These are phyloP conservation scores for Aphelocoma coerulescens DNA, from an alignment of 2,113 vertebrate species.

Conservation along the genomic window DNA sequence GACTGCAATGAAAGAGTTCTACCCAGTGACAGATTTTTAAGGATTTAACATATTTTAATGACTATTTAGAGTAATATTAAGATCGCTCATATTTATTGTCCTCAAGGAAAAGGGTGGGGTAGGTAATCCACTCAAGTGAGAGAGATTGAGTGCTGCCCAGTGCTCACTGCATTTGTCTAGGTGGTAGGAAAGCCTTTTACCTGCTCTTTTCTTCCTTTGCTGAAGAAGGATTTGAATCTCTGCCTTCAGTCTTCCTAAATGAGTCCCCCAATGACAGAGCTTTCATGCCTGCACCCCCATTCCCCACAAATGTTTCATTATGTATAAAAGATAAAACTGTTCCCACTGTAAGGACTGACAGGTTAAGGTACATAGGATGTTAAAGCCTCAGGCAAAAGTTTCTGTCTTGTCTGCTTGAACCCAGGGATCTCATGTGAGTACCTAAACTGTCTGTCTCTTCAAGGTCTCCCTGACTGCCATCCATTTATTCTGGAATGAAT, in stretches of 20 bases:
- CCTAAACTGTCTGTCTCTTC: not conserved
- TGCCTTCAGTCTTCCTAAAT: not conserved
- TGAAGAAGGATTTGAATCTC: not conserved
- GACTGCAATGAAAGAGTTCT: not conserved
- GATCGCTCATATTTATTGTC: not conserved
- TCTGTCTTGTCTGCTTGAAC: constrained; percentile 5
- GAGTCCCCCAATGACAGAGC: not conserved
- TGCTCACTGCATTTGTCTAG: not conserved
- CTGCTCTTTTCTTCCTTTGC: not conserved
- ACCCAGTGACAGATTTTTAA: not conserved
- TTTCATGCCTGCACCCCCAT: not conserved
- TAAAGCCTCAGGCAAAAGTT: constrained; percentile 24
- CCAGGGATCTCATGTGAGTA: not conserved
- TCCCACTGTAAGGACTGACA: not conserved
- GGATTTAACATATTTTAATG: not conserved
- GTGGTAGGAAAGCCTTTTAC: not conserved
- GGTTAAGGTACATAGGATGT: not conserved
- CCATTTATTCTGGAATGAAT: constrained; percentile 2
- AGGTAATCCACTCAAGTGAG: not conserved
- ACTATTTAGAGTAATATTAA: not conserved
- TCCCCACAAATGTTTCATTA: not conserved
- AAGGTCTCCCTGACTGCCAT: not conserved
- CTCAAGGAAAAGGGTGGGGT: rapidly evolving
- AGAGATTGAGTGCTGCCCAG: not conserved
- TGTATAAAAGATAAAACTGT: constrained; percentile 12